These are phyloP conservation scores for Sander vitreus DNA, from an alignment of 2,113 vertebrate genomes.

Conservation along the genomic window DNA sequence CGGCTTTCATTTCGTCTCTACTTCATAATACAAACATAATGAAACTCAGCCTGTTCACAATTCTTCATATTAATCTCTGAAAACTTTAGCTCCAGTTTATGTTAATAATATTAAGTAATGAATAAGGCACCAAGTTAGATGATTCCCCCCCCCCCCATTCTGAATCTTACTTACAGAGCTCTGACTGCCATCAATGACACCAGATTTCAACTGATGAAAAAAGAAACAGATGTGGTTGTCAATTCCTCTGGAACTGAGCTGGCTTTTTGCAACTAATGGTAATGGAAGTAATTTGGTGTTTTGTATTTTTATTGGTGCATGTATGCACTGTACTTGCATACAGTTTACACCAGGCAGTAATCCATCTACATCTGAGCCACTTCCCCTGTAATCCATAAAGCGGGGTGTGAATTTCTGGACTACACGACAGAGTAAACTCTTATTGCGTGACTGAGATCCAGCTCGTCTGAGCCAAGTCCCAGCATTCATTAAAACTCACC, in stretches of 20 bases:
- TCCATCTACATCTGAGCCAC: constrained; percentile 50
- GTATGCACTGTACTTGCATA: not conserved
- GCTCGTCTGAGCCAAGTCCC: constrained; percentile 35
- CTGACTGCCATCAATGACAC: not conserved
- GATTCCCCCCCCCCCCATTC: too few relatives aligned
- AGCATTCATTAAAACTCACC: constrained; percentile 42
- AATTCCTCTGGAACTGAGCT: not conserved
- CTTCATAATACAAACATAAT: not conserved
- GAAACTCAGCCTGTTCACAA: not conserved
- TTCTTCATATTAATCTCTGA: not conserved
- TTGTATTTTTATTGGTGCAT: constrained; percentile 2
- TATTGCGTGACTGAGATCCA: constrained; percentile 37
- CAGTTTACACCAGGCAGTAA: constrained; percentile 23
- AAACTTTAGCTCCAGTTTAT: not conserved
- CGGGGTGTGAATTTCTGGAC: constrained; percentile 43
- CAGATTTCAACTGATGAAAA: not conserved
- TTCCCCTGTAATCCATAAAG: constrained; percentile 51
- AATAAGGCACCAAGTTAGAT: too few relatives aligned
- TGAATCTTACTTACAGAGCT: not conserved
- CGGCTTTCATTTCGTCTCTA: not conserved
- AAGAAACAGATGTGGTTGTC: not conserved
- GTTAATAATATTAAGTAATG: not conserved
- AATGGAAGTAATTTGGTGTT: constrained; percentile 7
- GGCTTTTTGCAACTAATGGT: not conserved
- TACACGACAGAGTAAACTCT: constrained; percentile 53